Evolutionary conservation across 1,140 invertebrate genomes (phyloP).

Genomic region (Hylaeus volcanicus): DNA sequence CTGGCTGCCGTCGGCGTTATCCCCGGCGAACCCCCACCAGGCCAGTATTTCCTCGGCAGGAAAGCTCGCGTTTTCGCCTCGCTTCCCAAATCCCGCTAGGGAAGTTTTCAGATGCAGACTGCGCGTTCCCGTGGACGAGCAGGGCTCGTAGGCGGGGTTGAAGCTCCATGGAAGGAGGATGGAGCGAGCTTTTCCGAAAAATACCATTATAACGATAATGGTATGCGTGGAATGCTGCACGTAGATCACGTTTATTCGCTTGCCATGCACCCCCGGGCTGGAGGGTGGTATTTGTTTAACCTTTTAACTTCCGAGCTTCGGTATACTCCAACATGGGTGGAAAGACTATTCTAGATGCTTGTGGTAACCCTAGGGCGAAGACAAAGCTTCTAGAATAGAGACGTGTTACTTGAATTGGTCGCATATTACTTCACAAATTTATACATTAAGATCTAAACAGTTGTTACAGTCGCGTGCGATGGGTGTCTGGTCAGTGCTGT

Average conservation of each 20-base stretch:
- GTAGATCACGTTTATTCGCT: slow-evolving; percentile 78
- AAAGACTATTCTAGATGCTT: too few species aligned
- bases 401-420: too few species aligned
- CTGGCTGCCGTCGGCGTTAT: slow-evolving; percentile 54
- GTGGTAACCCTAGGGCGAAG: too few species aligned
- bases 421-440: too few species aligned
- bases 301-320: too few species aligned
- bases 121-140: slow-evolving; percentile 25
- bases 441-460: too few species aligned
- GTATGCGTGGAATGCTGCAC: slow-evolving; percentile 74
- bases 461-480: too few species aligned
- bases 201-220: slow-evolving; percentile 80
- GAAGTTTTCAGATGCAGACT: slow-evolving; percentile 65
- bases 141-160: slow-evolving; percentile 22
- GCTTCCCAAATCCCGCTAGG: slow-evolving; percentile 73
- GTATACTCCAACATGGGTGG: too few species aligned
- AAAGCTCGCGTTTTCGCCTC: slow-evolving; percentile 71
- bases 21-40: slow-evolving; percentile 41
- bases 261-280: neutral
- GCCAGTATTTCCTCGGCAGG: slow-evolving; percentile 68
- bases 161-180: neutral
- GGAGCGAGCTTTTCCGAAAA: slow-evolving; percentile 72
- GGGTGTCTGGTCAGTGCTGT: too few species aligned
- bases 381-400: too few species aligned
- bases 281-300: neutral